Percentiles rank a stretch among this genome's conserved stretches.
These are phyloP conservation scores for Cydia strobilella DNA, from an alignment of 1,140 invertebrate genomes.

Conservation along the genomic window DNA sequence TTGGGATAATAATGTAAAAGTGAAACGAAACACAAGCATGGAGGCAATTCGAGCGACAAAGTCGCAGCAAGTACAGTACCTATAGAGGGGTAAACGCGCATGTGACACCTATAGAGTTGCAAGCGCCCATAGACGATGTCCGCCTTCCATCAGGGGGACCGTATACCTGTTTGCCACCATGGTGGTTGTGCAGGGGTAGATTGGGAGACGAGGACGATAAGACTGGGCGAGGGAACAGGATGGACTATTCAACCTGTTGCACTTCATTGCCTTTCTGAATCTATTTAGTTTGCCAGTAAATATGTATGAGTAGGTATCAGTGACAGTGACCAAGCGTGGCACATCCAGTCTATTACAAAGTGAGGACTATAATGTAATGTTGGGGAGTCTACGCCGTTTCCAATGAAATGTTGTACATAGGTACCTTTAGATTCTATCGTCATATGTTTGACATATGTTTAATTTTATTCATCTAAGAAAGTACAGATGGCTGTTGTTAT, in stretches of 20 bases:
- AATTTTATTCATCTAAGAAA: constrained; percentile 80
- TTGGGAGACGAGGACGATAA: constrained; percentile 1
- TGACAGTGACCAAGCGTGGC: constrained; percentile 68
- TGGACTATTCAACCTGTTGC: constrained; percentile 37
- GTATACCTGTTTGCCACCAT: not conserved
- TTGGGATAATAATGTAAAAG: constrained; percentile 42
- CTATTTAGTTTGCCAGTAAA: constrained; percentile 39
- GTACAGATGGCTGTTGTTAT: constrained; percentile 81
- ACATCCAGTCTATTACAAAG: constrained; percentile 60
- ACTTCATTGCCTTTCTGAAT: constrained; percentile 49
- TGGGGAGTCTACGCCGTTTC: constrained; percentile 51
- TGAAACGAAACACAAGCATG: constrained; percentile 44
- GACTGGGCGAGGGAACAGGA: constrained; percentile 30
- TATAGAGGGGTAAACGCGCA: not conserved
- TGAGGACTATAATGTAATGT: constrained; percentile 42
- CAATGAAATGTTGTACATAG: constrained; percentile 72
- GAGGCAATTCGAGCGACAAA: constrained; percentile 25
- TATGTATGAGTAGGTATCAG: constrained; percentile 48
- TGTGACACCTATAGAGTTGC: not conserved
- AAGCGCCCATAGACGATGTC: not conserved
- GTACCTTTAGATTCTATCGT: constrained; percentile 77
- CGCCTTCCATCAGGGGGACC: not conserved
- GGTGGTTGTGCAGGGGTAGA: not conserved
- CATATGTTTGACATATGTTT: constrained; percentile 80
- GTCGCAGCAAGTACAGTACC: constrained; percentile 32